Percentiles rank a stretch among this genome's conserved stretches.
Evolutionary conservation across 2,888 invertebrate species (phyloP).

Genomic region (Cetonia aurata): DNA sequence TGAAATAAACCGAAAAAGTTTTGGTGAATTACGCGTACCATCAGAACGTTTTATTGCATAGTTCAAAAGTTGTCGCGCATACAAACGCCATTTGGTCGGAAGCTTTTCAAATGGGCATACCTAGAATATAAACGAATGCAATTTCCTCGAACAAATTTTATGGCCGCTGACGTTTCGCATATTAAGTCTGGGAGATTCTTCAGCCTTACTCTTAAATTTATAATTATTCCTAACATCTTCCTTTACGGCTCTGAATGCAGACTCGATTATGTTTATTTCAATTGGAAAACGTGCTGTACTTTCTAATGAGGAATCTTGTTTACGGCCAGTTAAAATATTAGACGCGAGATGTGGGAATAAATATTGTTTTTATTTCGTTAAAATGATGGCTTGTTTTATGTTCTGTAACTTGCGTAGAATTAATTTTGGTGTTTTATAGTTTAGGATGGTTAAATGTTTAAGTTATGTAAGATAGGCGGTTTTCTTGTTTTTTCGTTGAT

Average conservation of each 20-base stretch:
- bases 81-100: constrained; percentile 10
- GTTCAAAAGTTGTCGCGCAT: constrained; percentile 29
- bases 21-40: constrained; percentile 11
- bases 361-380: too few relatives aligned
- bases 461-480: too few relatives aligned
- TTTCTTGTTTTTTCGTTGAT: too few relatives aligned
- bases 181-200: constrained; percentile 23
- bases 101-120: constrained; percentile 27
- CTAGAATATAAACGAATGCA: constrained; percentile 29
- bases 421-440: too few relatives aligned
- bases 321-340: too few relatives aligned
- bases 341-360: too few relatives aligned
- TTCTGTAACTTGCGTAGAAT: too few relatives aligned
- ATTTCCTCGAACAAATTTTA: constrained; percentile 34
- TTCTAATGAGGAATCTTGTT: neutral
- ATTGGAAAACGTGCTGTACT: constrained; percentile 5
- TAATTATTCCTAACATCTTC: constrained; percentile 16
- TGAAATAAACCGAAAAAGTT: neutral
- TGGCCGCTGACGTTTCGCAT: constrained; percentile 20
- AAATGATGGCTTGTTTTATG: too few relatives aligned
- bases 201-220: constrained; percentile 20
- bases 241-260: constrained; percentile 1
- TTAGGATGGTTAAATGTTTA: too few relatives aligned
- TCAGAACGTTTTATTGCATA: constrained; percentile 25
- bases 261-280: constrained; percentile 10